Evolutionary conservation across 2,797 vertebrate genomes (phyloP).

Genomic region (Sebastes oblongus): DNA sequence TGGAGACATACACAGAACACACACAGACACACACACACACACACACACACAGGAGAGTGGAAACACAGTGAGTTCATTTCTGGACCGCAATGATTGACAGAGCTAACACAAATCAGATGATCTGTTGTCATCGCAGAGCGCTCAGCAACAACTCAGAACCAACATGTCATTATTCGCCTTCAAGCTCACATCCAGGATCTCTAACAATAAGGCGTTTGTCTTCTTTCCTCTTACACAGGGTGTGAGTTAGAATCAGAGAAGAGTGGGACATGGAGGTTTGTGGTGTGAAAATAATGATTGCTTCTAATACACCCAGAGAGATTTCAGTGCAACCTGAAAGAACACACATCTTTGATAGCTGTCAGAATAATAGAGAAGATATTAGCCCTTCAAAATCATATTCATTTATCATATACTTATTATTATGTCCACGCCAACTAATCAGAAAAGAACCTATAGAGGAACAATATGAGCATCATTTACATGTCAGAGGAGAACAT

Average conservation of each 20-base stretch:
- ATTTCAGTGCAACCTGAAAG: background rate
- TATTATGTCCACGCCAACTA: background rate
- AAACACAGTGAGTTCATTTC: conserved; percentile 14
- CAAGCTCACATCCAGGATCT: background rate
- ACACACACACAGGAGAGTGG: background rate
- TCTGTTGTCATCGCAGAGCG: background rate
- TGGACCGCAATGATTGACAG: background rate
- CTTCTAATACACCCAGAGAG: background rate
- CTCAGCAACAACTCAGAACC: conserved; percentile 3
- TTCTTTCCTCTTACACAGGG: background rate
- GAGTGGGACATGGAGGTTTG: background rate
- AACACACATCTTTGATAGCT: background rate
- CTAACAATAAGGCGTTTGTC: background rate
- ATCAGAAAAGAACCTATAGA: background rate
- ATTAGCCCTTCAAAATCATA: background rate
- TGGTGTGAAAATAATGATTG: background rate
- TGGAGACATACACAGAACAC: conserved; percentile 30
- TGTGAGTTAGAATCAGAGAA: background rate
- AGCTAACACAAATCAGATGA: background rate
- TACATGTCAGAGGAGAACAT: background rate
- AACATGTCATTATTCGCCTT: background rate
- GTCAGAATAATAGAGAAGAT: background rate
- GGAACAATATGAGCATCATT: background rate
- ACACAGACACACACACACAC: conserved; percentile 6
- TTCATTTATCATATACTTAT: too few species aligned